phyloP scores from a whole-genome alignment of 2,113 vertebrate genomes.

The Conger conger region DNA sequence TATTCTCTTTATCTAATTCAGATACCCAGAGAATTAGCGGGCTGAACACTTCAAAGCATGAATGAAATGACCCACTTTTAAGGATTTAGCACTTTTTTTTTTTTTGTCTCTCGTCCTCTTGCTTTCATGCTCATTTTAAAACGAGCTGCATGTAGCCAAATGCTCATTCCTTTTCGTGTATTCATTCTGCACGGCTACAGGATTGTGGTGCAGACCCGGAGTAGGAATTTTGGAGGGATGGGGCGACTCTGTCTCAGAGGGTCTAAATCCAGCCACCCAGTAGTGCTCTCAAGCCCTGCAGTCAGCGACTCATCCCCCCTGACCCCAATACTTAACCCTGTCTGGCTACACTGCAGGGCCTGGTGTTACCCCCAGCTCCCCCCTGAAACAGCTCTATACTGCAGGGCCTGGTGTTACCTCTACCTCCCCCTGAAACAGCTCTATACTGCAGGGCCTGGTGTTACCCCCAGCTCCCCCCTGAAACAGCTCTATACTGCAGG shows the following conservation, averaged over 20 bases:
- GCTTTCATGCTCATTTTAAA: not conserved
- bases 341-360: not conserved
- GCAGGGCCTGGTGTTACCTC: not conserved
- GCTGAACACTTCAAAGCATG: not conserved
- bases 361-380: not conserved
- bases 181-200: not conserved
- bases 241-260: not conserved
- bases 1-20: not conserved
- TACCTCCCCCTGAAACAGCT: not conserved
- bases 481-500: not conserved
- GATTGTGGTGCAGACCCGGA: not conserved
- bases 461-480: not conserved
- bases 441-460: not conserved
- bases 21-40: conserved; percentile 2
- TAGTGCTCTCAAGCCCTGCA: not conserved
- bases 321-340: not conserved
- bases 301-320: not conserved
- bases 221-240: not conserved
- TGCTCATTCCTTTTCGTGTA: not conserved
- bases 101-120: not conserved
- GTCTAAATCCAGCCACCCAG: not conserved
- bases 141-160: not conserved
- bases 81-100: not conserved
- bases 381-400: not conserved
- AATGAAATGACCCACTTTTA: not conserved